phyloP scores from a whole-genome alignment of 2,113 vertebrate genomes.

The Erythrolamprus reginae region DNA sequence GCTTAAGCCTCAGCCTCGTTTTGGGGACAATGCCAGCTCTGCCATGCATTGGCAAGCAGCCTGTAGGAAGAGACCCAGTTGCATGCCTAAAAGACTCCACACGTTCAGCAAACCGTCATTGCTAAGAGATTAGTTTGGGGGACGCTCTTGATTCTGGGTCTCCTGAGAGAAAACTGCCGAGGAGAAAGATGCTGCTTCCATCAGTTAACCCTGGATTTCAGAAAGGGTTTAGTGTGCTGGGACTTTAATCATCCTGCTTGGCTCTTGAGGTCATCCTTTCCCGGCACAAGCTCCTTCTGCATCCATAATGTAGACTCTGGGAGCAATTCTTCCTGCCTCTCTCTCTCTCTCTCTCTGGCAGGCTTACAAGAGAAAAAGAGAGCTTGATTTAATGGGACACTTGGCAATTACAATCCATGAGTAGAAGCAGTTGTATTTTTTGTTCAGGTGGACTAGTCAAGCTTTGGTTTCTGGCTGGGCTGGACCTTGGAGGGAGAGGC shows the following conservation, averaged over 20 bases:
- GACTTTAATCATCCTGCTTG: neutral
- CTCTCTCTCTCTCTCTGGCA: neutral
- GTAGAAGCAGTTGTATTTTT: constrained; percentile 40
- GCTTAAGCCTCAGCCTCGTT: neutral
- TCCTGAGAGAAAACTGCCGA: constrained; percentile 40
- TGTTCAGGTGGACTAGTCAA: constrained; percentile 50
- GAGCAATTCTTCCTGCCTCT: neutral
- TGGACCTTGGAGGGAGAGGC: no score
- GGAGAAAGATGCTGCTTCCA: constrained; percentile 4
- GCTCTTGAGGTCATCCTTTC: constrained; percentile 20
- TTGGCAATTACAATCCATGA: neutral
- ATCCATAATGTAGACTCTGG: neutral
- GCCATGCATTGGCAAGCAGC: neutral
- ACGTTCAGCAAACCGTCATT: constrained; percentile 38
- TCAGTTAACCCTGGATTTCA: constrained; percentile 7
- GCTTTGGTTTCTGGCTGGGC: neutral
- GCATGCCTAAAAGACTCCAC: neutral
- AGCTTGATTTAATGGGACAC: constrained; percentile 30
- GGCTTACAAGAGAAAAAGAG: constrained; percentile 11
- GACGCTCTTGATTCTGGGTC: constrained; percentile 14
- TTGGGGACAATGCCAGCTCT: neutral
- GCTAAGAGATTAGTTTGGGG: constrained; percentile 26
- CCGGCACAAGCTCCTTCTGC: neutral
- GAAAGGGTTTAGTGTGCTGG: neutral
- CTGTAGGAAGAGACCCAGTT: no score